Evolutionary conservation across 2,113 vertebrate genomes (phyloP).

Genomic region (Hydrolagus affinis): DNA sequence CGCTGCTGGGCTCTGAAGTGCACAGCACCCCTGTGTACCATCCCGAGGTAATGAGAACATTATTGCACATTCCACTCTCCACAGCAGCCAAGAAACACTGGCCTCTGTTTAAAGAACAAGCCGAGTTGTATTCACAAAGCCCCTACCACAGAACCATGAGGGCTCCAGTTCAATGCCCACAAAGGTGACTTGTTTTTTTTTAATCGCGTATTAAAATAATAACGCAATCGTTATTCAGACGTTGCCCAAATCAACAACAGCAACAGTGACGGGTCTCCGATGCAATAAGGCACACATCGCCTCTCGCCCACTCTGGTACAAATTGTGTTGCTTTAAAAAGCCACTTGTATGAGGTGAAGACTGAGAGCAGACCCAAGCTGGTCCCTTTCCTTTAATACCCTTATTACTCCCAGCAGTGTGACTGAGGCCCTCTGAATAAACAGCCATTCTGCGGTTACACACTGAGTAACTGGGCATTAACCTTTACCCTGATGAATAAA

Average conservation of each 20-base stretch:
- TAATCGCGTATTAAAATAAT: too few species aligned
- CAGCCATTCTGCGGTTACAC: neutral
- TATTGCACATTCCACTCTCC: conserved; percentile 9
- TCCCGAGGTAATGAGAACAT: conserved; percentile 7
- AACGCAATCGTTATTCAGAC: too few species aligned
- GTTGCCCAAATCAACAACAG: too few species aligned
- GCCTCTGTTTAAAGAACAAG: neutral
- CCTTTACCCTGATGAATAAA: neutral
- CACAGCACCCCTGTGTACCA: neutral
- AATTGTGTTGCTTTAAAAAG: too few species aligned
- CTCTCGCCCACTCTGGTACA: too few species aligned
- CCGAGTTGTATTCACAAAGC: too few species aligned
- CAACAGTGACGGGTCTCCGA: too few species aligned
- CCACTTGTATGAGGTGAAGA: neutral
- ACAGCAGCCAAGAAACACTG: conserved; percentile 5
- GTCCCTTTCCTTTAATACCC: neutral
- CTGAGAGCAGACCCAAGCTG: neutral
- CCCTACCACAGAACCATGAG: too few species aligned
- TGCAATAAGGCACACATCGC: too few species aligned
- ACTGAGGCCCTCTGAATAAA: neutral
- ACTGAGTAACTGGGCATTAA: neutral
- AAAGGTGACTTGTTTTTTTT: too few species aligned
- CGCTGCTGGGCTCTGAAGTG: neutral
- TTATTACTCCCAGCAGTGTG: neutral
- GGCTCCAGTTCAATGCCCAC: too few species aligned